Evolutionary conservation across 2,888 invertebrate species (phyloP).

Genomic region (Chloroclysta siterata): DNA sequence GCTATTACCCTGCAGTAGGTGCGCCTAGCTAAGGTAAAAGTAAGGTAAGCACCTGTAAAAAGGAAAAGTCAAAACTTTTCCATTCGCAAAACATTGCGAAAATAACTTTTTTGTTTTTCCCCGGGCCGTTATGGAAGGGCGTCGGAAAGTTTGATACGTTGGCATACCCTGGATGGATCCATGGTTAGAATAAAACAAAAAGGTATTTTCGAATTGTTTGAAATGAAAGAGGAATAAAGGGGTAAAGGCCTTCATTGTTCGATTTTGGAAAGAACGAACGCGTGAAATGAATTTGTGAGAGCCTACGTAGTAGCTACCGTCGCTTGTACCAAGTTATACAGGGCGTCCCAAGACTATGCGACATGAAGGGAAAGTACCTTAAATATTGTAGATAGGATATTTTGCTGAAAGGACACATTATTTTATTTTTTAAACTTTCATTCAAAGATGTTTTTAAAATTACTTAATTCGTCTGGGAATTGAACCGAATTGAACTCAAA

Average conservation of each 20-base stretch:
- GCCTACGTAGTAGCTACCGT: not conserved
- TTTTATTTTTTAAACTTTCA: too few relatives aligned
- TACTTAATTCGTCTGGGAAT: too few relatives aligned
- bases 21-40: too few relatives aligned
- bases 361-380: too few relatives aligned
- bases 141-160: constrained; percentile 15
- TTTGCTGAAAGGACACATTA: too few relatives aligned
- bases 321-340: too few relatives aligned
- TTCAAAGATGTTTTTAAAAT: too few relatives aligned
- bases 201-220: constrained; percentile 9
- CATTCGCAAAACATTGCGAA: constrained; percentile 30
- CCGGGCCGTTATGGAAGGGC: constrained; percentile 12
- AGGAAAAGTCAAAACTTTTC: constrained; percentile 21
- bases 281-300: constrained; percentile 4
- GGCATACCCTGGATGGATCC: constrained; percentile 7
- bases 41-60: constrained; percentile 5
- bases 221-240: constrained; percentile 4
- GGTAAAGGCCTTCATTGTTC: constrained; percentile 5
- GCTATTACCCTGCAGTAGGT: too few relatives aligned
- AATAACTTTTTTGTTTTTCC: constrained; percentile 19
- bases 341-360: too few relatives aligned
- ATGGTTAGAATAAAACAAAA: constrained; percentile 12
- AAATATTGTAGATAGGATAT: too few relatives aligned
- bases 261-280: not conserved
- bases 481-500: too few relatives aligned